Conservation (phyloP, 2,888 invertebrate species). For the Troglohyphantes excavatus region DNA sequence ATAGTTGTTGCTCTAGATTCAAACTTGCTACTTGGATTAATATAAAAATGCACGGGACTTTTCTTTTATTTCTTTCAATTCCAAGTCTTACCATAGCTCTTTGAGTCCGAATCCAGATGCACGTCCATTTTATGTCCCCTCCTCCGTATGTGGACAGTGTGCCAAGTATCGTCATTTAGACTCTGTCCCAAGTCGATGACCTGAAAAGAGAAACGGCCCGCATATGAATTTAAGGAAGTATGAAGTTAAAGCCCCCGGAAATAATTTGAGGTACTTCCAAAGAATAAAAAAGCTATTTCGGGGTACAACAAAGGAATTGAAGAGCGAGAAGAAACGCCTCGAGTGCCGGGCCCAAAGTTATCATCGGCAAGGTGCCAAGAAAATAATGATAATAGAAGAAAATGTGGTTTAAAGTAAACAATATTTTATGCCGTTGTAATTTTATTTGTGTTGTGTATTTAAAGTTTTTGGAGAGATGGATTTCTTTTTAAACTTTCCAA, state of each 20-base stretch:
- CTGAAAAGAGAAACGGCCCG: constrained; percentile 80
- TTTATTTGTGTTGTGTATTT: too few relatives aligned
- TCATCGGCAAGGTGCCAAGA: constrained; percentile 4
- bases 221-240: not conserved
- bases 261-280: not conserved
- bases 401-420: not conserved
- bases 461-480: too few relatives aligned
- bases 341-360: not conserved
- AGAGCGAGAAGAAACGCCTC: not conserved
- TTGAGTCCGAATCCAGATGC: constrained; percentile 92
- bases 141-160: constrained; percentile 94
- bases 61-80: too few relatives aligned
- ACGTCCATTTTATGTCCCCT: constrained; percentile 92
- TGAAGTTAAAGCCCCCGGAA: not conserved
- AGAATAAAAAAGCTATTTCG: not conserved
- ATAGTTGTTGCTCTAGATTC: too few relatives aligned
- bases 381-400: constrained; percentile 3
- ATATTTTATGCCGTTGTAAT: not conserved
- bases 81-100: constrained; percentile 84
- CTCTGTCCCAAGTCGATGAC: constrained; percentile 93
- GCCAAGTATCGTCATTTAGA: constrained; percentile 96
- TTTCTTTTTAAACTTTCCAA: too few relatives aligned
- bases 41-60: too few relatives aligned
- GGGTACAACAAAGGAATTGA: not conserved
- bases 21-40: too few relatives aligned